phyloP scores from a whole-genome alignment of 2,797 vertebrate genomes.

The Amblyraja radiata region DNA sequence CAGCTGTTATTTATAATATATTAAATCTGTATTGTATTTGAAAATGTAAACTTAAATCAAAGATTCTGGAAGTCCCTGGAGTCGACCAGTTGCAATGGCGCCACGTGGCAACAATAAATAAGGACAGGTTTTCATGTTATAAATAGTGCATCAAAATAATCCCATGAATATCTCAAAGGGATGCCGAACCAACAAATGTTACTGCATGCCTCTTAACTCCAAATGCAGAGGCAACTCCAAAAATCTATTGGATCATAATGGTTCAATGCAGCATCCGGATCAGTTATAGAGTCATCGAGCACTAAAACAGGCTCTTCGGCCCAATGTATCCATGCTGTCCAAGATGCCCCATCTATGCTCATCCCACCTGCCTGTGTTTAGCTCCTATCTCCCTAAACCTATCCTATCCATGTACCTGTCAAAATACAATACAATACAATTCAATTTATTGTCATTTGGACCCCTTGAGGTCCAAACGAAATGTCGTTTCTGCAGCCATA shows the following conservation, averaged over 20 bases:
- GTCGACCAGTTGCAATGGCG: background rate
- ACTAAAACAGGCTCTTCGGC: no score
- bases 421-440: no score
- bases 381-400: no score
- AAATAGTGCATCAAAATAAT: background rate
- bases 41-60: slow-evolving; percentile 30
- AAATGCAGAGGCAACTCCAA: background rate
- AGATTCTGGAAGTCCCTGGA: background rate
- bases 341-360: no score
- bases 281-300: no score
- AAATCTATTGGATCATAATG: background rate
- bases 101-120: background rate
- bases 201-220: background rate
- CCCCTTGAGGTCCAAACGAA: no score
- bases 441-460: no score
- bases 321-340: no score
- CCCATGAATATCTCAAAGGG: background rate
- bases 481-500: no score
- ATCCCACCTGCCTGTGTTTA: no score
- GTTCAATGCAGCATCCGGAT: background rate
- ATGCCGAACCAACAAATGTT: background rate
- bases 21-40: slow-evolving; percentile 6
- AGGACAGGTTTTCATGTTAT: background rate
- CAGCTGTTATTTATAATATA: slow-evolving; percentile 30
- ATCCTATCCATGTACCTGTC: no score